phyloP scores from a whole-genome alignment of 2,888 invertebrate genomes.

The Rhingia rostrata region DNA sequence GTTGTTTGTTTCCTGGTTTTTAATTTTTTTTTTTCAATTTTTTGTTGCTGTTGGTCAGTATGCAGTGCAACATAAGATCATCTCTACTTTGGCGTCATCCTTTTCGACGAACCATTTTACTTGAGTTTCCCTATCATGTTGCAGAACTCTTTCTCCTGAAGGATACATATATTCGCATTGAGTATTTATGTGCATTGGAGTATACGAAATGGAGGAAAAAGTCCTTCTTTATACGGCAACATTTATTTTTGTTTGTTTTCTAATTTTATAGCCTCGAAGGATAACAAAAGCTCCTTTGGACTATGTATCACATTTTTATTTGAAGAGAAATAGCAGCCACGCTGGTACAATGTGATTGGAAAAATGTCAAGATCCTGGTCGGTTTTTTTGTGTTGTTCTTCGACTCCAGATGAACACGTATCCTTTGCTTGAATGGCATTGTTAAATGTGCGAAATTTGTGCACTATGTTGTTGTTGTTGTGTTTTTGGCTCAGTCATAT shows the following conservation, averaged over 20 bases:
- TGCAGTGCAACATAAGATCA: slow-evolving; percentile 7
- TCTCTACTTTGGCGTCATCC: slow-evolving; percentile 7
- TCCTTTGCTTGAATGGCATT: slow-evolving; percentile 62
- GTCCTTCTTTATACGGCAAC: slow-evolving; percentile 6
- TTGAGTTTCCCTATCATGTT: background rate
- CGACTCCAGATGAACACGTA: slow-evolving; percentile 49
- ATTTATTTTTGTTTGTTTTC: slow-evolving; percentile 47
- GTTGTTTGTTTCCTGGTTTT: slow-evolving; percentile 44
- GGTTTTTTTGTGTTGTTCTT: background rate
- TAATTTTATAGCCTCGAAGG: slow-evolving; percentile 42
- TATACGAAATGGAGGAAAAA: background rate
- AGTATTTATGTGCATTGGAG: background rate
- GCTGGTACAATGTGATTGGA: slow-evolving; percentile 46
- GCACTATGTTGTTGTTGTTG: slow-evolving; percentile 29
- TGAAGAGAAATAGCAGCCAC: slow-evolving; percentile 13
- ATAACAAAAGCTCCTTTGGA: slow-evolving; percentile 2
- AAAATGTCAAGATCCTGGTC: slow-evolving; percentile 52
- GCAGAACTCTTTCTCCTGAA: background rate
- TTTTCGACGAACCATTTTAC: background rate
- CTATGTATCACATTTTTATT: slow-evolving; percentile 21
- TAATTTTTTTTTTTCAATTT: background rate
- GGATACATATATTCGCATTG: background rate
- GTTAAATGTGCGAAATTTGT: slow-evolving; percentile 62
- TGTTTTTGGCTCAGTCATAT: slow-evolving; percentile 24
- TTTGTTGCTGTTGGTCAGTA: background rate